Conservation (phyloP, 2,888 invertebrate species). For the Biston stratarius region DNA sequence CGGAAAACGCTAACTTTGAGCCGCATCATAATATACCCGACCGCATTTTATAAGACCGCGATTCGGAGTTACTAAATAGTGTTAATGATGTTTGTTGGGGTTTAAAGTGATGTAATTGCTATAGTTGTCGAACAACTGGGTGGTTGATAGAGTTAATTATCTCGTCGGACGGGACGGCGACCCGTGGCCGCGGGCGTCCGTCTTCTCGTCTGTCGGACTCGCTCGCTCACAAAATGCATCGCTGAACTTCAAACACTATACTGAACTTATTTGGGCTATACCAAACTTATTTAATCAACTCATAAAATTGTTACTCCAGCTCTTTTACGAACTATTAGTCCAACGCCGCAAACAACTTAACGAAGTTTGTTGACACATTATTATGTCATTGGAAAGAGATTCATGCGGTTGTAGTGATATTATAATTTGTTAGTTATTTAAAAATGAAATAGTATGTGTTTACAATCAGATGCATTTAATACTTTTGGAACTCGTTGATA, state of each 20-base stretch:
- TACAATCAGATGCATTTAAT: background rate
- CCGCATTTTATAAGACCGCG: conserved; percentile 43
- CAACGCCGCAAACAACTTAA: conserved; percentile 11
- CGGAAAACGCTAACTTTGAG: conserved; percentile 63
- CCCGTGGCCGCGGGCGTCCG: conserved; percentile 66
- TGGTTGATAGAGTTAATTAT: conserved; percentile 84
- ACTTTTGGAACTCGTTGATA: background rate
- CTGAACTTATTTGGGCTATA: conserved; percentile 76
- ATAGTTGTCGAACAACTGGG: conserved; percentile 68
- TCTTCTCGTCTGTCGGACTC: conserved; percentile 52
- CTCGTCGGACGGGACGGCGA: conserved; percentile 59
- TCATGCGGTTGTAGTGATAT: background rate
- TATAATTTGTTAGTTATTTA: background rate
- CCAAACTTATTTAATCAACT: conserved; percentile 81
- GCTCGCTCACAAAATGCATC: conserved; percentile 75
- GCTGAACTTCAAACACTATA: conserved; percentile 77
- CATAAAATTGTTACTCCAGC: conserved; percentile 78
- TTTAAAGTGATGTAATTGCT: conserved; percentile 75
- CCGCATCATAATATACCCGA: conserved; percentile 46
- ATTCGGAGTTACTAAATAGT: conserved; percentile 48
- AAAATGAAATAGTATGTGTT: background rate
- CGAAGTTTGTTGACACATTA: background rate
- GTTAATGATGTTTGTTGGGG: conserved; percentile 73
- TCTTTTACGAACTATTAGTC: conserved; percentile 59
- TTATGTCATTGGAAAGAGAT: background rate